phyloP scores from a whole-genome alignment of 2,797 vertebrate genomes.

The Salmo trutta region DNA sequence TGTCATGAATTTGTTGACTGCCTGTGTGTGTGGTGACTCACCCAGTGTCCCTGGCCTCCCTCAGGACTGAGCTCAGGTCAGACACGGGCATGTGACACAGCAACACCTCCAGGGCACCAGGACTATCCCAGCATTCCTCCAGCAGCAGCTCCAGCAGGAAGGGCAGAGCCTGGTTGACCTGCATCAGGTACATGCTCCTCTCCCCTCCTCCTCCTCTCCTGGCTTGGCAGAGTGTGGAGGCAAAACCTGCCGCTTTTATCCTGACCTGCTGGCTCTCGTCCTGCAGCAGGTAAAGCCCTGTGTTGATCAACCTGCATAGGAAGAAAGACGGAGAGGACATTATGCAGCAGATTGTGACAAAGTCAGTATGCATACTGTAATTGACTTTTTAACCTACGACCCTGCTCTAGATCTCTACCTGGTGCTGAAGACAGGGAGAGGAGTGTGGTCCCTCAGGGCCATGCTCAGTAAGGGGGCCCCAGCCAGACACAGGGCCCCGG shows the following conservation, averaged over 20 bases:
- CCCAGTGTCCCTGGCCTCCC: constrained; percentile 66
- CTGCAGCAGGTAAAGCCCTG: constrained; percentile 82
- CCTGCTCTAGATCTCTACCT: constrained; percentile 63
- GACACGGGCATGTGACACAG: constrained; percentile 75
- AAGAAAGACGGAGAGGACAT: constrained; percentile 15
- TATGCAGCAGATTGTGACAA: neutral
- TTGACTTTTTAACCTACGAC: neutral
- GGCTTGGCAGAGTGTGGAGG: constrained; percentile 62
- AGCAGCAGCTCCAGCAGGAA: constrained; percentile 78
- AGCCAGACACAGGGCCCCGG: constrained; percentile 70
- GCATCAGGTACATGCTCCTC: constrained; percentile 59
- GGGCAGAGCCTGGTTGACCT: constrained; percentile 76
- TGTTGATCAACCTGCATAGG: constrained; percentile 73
- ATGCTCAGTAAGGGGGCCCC: constrained; percentile 62
- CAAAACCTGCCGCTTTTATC: constrained; percentile 72
- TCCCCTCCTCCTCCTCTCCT: constrained; percentile 17
- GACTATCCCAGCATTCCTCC: constrained; percentile 67
- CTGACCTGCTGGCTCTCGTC: constrained; percentile 84
- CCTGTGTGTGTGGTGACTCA: constrained; percentile 52
- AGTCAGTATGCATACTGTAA: neutral
- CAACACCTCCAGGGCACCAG: constrained; percentile 71
- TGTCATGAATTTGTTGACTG: neutral
- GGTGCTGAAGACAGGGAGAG: constrained; percentile 47
- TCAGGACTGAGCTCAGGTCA: constrained; percentile 69
- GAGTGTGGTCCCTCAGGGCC: constrained; percentile 18